These are phyloP conservation scores for Hydroisotoma schaefferi DNA, from an alignment of 2,888 invertebrate species.

Conservation along the genomic window DNA sequence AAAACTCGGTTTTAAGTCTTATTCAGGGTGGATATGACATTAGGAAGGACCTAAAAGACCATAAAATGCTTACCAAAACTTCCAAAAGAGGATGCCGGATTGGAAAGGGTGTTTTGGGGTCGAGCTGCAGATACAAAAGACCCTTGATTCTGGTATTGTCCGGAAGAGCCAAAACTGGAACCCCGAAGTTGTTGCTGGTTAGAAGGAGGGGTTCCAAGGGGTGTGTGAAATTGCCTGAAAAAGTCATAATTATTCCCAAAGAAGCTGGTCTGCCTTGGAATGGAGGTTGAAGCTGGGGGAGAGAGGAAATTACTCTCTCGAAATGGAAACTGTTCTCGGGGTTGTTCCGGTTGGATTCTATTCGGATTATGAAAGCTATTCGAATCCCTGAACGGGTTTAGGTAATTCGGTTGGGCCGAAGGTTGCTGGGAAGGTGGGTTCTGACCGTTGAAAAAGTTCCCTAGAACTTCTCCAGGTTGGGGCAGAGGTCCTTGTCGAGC, in stretches of 20 bases:
- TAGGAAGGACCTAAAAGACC: no score
- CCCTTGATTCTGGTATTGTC: no score
- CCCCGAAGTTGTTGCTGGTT: neutral
- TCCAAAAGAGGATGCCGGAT: no score
- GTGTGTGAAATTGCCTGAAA: neutral
- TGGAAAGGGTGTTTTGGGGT: no score
- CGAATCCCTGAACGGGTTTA: neutral
- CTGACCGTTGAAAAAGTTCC: neutral
- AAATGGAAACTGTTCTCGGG: no score
- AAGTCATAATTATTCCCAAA: conserved; percentile 10
- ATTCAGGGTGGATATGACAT: no score
- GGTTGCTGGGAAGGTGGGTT: neutral
- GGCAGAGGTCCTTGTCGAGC: neutral
- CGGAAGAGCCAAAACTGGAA: no score
- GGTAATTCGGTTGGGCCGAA: neutral
- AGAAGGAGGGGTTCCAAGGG: neutral
- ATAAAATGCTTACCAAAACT: no score
- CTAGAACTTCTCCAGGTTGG: neutral
- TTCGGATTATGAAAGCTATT: neutral
- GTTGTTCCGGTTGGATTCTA: no score
- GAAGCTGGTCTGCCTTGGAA: neutral
- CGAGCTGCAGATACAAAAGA: no score
- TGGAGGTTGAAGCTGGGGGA: neutral
- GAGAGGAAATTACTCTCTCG: neutral
- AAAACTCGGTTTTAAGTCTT: no score